phyloP scores from a whole-genome alignment of 2,888 invertebrate species.

The Nemoura dubitans region DNA sequence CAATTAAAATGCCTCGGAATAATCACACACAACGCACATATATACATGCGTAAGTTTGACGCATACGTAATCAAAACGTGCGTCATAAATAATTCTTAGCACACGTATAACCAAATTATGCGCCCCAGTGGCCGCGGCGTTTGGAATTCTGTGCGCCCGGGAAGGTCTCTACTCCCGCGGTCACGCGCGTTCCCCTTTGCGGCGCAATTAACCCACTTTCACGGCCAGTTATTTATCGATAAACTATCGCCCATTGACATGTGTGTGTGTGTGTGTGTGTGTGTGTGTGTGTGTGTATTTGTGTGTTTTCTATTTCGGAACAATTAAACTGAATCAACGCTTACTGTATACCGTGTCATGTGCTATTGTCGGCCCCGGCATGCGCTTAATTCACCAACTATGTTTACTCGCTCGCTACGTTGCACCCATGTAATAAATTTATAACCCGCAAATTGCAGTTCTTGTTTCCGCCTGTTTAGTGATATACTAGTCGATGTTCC shows the following conservation, averaged over 20 bases:
- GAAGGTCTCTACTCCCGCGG: neutral
- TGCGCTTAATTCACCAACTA: neutral
- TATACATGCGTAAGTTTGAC: neutral
- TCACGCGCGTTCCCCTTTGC: neutral
- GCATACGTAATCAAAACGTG: neutral
- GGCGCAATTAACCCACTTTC: neutral
- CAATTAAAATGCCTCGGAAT: neutral
- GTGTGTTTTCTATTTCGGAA: conserved; percentile 17
- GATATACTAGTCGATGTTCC: neutral
- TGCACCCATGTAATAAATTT: neutral
- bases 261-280: too few relatives aligned
- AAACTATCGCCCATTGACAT: neutral
- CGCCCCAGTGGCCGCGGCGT: neutral
- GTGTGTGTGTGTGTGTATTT: too few relatives aligned
- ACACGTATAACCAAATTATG: neutral
- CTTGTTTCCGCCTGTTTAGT: neutral
- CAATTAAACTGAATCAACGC: conserved; percentile 30
- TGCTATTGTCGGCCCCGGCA: neutral
- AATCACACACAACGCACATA: neutral
- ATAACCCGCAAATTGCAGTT: neutral
- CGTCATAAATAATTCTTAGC: conserved; percentile 12
- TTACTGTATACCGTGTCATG: neutral
- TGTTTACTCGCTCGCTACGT: neutral
- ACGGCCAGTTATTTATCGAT: neutral
- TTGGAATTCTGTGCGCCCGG: neutral